Evolutionary conservation across 1,140 invertebrate species (phyloP).

Genomic region (Pogonus chalceus): DNA sequence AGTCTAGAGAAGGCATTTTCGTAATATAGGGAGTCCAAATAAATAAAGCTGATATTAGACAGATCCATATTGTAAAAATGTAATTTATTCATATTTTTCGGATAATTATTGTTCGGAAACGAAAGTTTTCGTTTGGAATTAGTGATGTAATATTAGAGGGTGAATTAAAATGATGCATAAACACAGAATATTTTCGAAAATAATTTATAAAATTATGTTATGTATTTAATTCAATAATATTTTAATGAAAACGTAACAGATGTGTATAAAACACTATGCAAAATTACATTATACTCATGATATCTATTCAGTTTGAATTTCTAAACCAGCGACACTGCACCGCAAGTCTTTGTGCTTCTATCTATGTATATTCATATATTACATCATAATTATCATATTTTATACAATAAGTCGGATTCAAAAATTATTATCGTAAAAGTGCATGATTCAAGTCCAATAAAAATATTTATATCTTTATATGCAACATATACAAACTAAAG

Average conservation of each 20-base stretch:
- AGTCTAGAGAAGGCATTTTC: no score
- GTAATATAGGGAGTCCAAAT: no score
- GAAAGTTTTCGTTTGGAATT: no score
- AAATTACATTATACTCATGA: constrained; percentile 5
- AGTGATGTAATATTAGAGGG: neutral
- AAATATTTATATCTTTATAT: neutral
- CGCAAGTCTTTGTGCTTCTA: constrained; percentile 1
- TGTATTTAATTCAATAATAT: constrained; percentile 9
- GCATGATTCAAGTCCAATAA: neutral
- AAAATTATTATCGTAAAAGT: neutral
- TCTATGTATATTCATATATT: neutral
- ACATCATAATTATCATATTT: neutral
- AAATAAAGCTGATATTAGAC: no score
- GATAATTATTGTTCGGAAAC: no score
- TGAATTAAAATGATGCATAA: neutral
- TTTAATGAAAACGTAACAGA: constrained; percentile 13
- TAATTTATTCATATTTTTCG: no score
- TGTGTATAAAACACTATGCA: constrained; percentile 12
- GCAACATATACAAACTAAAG: neutral
- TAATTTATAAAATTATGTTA: constrained; percentile 7
- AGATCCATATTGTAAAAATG: no score
- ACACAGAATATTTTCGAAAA: neutral
- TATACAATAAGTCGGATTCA: constrained; percentile 1
- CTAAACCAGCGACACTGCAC: neutral
- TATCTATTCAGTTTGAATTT: neutral